A percentile compares a stretch with the other conserved stretches of the same genome.
These are phyloP conservation scores for Hydrochoerus hydrochaeris DNA, from an alignment of 2,113 vertebrate species.

Conservation along the genomic window DNA sequence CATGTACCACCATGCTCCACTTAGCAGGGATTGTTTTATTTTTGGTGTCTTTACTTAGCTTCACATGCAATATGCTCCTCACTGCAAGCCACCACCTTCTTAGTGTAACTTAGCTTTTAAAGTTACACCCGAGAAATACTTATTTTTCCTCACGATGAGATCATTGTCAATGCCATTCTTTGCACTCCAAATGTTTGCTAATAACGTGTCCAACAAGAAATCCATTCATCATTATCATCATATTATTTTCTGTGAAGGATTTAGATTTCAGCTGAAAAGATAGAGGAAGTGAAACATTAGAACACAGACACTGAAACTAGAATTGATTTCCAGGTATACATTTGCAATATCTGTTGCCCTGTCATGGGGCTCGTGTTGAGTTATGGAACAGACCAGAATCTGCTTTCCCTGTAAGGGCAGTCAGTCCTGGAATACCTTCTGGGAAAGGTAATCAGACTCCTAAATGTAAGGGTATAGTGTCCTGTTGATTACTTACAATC, in stretches of 20 bases:
- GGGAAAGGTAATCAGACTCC: neutral
- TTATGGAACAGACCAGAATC: neutral
- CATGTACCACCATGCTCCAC: neutral
- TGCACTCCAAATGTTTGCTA: slow-evolving; percentile 9
- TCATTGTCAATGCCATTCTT: slow-evolving; percentile 43
- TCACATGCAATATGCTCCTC: neutral
- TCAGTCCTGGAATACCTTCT: neutral
- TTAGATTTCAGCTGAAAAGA: slow-evolving; percentile 45
- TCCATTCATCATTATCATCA: slow-evolving; percentile 4
- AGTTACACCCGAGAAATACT: neutral
- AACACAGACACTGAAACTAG: slow-evolving; percentile 30
- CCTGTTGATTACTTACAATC: neutral
- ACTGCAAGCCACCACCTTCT: neutral
- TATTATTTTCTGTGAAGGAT: neutral
- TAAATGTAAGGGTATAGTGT: neutral
- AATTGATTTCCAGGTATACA: neutral
- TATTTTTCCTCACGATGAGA: slow-evolving; percentile 40
- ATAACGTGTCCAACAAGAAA: slow-evolving; percentile 27
- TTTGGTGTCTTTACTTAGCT: neutral
- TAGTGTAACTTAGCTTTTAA: neutral
- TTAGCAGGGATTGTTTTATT: neutral
- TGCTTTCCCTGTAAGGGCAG: neutral
- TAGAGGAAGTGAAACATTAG: neutral
- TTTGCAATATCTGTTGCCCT: slow-evolving; percentile 1
- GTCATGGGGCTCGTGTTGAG: neutral